Percentiles rank a stretch among this genome's conserved stretches.
These are phyloP conservation scores for Ellobius talpinus DNA, from an alignment of 2,113 vertebrate species.

Conservation along the genomic window DNA sequence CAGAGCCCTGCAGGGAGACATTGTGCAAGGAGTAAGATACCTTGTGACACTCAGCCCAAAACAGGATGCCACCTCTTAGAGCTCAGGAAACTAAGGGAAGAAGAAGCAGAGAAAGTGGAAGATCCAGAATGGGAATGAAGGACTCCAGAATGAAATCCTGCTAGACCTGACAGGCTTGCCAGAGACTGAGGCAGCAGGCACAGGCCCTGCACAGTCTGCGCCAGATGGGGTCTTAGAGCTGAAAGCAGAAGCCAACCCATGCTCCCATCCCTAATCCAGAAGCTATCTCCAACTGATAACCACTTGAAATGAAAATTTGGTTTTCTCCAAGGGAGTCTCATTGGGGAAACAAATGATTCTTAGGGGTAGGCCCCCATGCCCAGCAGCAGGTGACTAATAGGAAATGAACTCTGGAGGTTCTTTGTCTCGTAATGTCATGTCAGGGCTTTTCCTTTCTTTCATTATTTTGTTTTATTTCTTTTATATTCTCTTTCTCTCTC, in stretches of 20 bases:
- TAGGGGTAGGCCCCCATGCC: not conserved
- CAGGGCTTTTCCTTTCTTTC: not conserved
- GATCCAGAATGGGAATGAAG: not conserved
- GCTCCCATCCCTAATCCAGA: not conserved
- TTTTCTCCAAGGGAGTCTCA: not conserved
- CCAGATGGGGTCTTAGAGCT: not conserved
- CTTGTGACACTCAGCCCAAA: not conserved
- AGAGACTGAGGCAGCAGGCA: not conserved
- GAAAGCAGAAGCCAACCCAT: not conserved
- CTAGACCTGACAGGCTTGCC: not conserved
- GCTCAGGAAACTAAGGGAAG: not conserved
- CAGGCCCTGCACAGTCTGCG: not conserved
- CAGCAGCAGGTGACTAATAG: not conserved
- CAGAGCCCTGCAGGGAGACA: not conserved
- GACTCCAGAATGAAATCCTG: not conserved
- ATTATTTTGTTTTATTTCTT: not conserved
- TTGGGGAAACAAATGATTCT: not conserved
- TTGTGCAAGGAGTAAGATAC: not conserved
- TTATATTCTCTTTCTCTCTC: not conserved
- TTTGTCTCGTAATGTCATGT: not conserved
- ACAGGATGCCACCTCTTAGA: not conserved
- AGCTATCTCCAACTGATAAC: not conserved
- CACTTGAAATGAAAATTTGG: not conserved
- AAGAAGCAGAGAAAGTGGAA: not conserved
- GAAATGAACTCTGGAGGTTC: not conserved